Conservation (phyloP, 2,888 invertebrate species). For the Parapristionchus giblindavisi region DNA sequence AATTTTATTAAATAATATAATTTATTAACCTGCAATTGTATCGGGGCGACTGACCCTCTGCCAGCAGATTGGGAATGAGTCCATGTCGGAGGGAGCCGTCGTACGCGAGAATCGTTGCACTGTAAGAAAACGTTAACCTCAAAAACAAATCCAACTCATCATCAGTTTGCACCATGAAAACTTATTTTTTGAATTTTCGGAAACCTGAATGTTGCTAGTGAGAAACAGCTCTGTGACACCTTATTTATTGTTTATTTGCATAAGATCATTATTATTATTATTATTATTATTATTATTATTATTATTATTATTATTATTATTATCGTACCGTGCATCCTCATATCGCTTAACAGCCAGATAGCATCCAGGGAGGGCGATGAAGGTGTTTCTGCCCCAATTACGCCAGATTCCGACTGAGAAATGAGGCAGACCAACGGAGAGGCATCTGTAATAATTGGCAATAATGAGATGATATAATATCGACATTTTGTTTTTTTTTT, state of each 20-base stretch:
- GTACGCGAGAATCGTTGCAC: constrained; percentile 86
- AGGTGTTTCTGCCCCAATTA: constrained; percentile 98
- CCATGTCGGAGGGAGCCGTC: constrained; percentile 93
- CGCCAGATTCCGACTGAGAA: constrained; percentile 94
- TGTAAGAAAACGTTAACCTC: no score
- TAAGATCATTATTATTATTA: no score
- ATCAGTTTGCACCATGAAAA: constrained; percentile 38
- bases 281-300: no score
- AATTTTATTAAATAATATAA: no score
- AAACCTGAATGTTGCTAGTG: no score
- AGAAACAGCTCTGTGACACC: no score
- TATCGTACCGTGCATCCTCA: constrained; percentile 82
- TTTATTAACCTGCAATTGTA: constrained; percentile 35
- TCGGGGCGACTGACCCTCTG: constrained; percentile 78
- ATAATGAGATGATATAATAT: constrained; percentile 7
- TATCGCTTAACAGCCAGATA: constrained; percentile 86
- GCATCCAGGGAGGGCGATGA: constrained; percentile 89
- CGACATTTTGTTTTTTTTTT: no score
- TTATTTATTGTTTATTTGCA: no score
- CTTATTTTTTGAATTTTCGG: no score
- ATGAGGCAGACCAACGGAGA: constrained; percentile 79
- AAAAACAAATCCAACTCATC: background rate
- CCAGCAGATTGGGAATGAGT: constrained; percentile 93
- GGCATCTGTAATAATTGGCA: no score
- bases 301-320: no score